Conservation (phyloP, 1,140 invertebrate genomes). For the Paramacrobiotus metropolitanus region DNA sequence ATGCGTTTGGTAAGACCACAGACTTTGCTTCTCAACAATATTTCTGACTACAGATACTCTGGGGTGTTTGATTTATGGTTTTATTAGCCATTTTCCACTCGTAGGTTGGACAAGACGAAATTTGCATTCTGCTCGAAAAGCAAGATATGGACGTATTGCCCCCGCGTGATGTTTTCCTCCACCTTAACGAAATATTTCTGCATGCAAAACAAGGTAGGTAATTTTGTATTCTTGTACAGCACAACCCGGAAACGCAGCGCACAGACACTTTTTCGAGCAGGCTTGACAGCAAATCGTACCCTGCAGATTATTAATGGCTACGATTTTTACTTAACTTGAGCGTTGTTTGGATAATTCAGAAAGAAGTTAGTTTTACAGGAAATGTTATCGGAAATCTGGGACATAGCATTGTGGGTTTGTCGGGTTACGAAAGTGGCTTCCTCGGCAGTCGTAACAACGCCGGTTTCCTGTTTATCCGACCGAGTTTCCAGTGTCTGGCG, state of each 20-base stretch:
- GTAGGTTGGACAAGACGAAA: constrained; percentile 54
- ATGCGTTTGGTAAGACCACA: constrained; percentile 30
- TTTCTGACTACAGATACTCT: not conserved
- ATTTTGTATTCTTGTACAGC: not conserved
- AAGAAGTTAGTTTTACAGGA: constrained; percentile 27
- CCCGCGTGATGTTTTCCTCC: constrained; percentile 50
- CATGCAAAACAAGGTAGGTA: constrained; percentile 45
- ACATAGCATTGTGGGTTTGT: constrained; percentile 28
- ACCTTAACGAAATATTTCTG: constrained; percentile 46
- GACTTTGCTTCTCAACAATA: not conserved
- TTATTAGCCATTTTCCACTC: not conserved
- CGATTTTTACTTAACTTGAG: too few species aligned
- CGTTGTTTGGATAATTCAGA: too few species aligned
- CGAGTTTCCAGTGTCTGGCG: constrained; percentile 56
- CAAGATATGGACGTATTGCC: constrained; percentile 33
- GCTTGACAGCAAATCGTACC: too few species aligned
- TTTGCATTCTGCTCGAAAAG: constrained; percentile 42
- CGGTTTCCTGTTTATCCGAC: constrained; percentile 56
- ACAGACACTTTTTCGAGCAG: too few species aligned
- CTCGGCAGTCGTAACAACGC: constrained; percentile 54
- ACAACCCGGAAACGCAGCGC: too few species aligned
- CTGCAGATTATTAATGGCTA: too few species aligned
- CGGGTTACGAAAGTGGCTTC: constrained; percentile 31
- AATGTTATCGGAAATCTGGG: constrained; percentile 44
- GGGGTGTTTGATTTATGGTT: not conserved